Conservation (phyloP, 2,113 vertebrate genomes). For the Saimiri boliviensis region DNA sequence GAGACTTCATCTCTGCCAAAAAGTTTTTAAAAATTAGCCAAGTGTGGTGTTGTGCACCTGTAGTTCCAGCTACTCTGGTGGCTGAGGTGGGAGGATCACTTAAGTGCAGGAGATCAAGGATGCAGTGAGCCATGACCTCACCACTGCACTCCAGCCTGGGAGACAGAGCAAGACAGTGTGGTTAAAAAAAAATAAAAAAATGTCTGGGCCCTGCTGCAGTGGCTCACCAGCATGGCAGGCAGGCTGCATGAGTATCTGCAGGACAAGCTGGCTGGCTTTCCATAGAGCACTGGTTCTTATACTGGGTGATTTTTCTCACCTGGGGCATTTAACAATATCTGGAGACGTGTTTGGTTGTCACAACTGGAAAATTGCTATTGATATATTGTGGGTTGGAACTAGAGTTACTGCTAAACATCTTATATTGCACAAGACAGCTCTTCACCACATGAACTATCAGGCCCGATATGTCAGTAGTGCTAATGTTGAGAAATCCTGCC, state of each 20-base stretch:
- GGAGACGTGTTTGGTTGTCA: background rate
- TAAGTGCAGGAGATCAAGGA: too few relatives aligned
- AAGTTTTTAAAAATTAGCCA: too few relatives aligned
- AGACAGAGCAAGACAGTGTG: too few relatives aligned
- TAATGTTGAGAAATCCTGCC: background rate
- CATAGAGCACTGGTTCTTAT: background rate
- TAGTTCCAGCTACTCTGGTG: too few relatives aligned
- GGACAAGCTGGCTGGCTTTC: background rate
- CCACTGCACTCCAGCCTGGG: too few relatives aligned
- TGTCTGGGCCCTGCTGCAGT: too few relatives aligned
- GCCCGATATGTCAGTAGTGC: background rate
- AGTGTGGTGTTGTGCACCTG: too few relatives aligned
- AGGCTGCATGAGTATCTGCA: background rate
- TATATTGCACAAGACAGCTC: background rate
- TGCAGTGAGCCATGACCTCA: too few relatives aligned
- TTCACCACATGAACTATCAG: background rate
- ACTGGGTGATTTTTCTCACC: background rate
- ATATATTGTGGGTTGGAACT: background rate
- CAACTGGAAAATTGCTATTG: background rate
- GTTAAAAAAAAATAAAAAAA: too few relatives aligned
- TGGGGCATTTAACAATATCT: background rate
- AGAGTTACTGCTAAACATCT: background rate
- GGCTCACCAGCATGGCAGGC: background rate
- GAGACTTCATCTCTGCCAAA: too few relatives aligned
- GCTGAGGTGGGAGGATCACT: too few relatives aligned